Evolutionary conservation across 2,888 invertebrate genomes (phyloP), one percentile per base, ranked within the genome.

Genomic region (Eilema depressum): DNA sequence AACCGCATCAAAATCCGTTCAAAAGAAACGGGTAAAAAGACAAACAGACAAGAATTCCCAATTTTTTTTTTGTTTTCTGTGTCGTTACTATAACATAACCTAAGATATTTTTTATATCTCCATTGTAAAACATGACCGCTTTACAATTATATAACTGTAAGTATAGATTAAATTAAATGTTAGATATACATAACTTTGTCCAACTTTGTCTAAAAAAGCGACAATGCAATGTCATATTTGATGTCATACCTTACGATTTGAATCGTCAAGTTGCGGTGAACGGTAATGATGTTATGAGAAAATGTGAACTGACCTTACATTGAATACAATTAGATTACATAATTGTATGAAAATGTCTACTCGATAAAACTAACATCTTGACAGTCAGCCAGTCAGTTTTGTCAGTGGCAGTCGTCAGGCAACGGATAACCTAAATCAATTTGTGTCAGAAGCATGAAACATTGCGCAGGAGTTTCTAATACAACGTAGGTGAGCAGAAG

Each of bases 241-340:
- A 61, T 67, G 33, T 25, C 47, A 56, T 33, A 62, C 61, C 23
- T 30, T 33, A 56, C 68, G 30, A 53, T 67, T 26, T 61, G 47
- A 7, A 26, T 30, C 23, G n/a, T 12, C 28, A 53, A 28, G 47
- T 28, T 47, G 25, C 14, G n/a, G 17, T 23, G 10, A 33, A 25
- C 8, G 11, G 26, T 53, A 30, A 64, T 65, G 59, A 59, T 62
- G 61, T 61, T 65, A 61, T 65, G 65, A 33, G 66, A 66, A 57
- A 53, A 66, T 62, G 17, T 53, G 60, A 53, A 37, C 53, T 66
- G 70, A 66, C 70, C 70, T 70, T 66, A 70, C 61, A 70, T 33
- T 20, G 37, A 70, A 37, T 62, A 70, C 61, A 56, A 66, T 28
- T 57, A 66, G 11, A 33, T 26, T 66, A 66, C 56, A 37, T 66